phyloP scores from a whole-genome alignment of 2,797 vertebrate species.

The Xiphophorus birchmanni region DNA sequence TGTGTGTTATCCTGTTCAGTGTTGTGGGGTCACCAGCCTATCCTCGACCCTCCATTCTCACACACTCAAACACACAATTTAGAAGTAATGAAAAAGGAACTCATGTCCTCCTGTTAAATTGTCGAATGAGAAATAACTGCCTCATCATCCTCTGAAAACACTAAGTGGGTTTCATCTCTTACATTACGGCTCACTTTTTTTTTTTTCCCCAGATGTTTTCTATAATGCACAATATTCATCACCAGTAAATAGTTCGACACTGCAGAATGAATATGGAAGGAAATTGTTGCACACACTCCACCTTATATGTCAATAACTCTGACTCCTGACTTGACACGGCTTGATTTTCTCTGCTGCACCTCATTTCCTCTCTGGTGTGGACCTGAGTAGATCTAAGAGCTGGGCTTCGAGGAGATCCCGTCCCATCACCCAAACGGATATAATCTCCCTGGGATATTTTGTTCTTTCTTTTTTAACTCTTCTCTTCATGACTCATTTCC shows the following conservation, averaged over 20 bases:
- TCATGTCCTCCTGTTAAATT: not conserved
- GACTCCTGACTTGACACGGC: not conserved
- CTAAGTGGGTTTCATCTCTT: not conserved
- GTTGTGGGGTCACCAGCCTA: not conserved
- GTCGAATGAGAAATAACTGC: not conserved
- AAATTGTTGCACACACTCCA: not conserved
- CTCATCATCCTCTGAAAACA: not conserved
- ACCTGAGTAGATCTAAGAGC: no score
- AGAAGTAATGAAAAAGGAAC: not conserved
- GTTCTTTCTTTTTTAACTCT: not conserved
- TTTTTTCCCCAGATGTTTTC: not conserved
- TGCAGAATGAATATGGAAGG: not conserved
- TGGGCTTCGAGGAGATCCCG: not conserved
- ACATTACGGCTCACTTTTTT: not conserved
- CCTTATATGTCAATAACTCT: not conserved
- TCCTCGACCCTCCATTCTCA: not conserved
- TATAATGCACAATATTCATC: not conserved
- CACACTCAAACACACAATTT: not conserved
- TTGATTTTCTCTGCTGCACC: not conserved
- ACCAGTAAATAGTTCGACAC: not conserved
- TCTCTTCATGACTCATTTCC: not conserved
- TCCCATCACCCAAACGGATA: not conserved
- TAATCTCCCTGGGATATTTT: not conserved
- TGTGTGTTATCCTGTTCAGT: not conserved
- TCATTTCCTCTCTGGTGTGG: not conserved